Evolutionary conservation across 2,888 invertebrate species (phyloP), one percentile per base, ranked within the genome.

Genomic region (Hyposoter dolosus): DNA sequence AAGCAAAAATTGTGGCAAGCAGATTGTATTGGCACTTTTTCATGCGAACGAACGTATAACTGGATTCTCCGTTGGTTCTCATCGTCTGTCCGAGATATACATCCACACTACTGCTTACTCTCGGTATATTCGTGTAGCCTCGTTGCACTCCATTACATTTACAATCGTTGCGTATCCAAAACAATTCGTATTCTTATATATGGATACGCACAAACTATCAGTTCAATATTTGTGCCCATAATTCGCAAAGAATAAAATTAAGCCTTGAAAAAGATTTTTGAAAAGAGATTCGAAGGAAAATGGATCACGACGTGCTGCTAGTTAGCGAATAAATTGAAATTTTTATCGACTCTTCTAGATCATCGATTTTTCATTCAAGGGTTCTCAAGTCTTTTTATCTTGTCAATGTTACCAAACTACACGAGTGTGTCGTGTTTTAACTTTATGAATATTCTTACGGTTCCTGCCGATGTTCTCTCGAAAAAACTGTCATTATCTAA

Each of bases 31-130:
- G 35, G 15, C 35, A 68, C 43, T 63, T 50, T 77, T 77, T 23
- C 19, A 43, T 66, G 40, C 28, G 60, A 69, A 80, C 53, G 9
- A 28, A 45, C 71, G 43, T 76, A 43, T 76, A 80, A 84, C 84
- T 80, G 84, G 76, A 84, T 84, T 69, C 71, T 45, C 65, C 71
- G 75, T 76, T 80, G 65, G 65, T 80, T 84, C 80, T 84, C 79
- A 75, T 74, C 80, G 69, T 60, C 45, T 40, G 69, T 60, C 68
- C 75, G 45, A 45, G 45, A 68, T 45, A 35, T 35, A 68, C 45
- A 17, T n/a, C 47, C n/a, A 69, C 19, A 60, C 45, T 47, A 35
- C 40, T 40, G 10, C 50, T n/a, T 28, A 68, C 45, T 23, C 17
- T 56, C 23, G 15, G 40, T 56, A 28, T 69, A 35, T 74, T 15